These are phyloP conservation scores for Microtus oregoni DNA, from an alignment of 2,113 vertebrate genomes.

Conservation along the genomic window DNA sequence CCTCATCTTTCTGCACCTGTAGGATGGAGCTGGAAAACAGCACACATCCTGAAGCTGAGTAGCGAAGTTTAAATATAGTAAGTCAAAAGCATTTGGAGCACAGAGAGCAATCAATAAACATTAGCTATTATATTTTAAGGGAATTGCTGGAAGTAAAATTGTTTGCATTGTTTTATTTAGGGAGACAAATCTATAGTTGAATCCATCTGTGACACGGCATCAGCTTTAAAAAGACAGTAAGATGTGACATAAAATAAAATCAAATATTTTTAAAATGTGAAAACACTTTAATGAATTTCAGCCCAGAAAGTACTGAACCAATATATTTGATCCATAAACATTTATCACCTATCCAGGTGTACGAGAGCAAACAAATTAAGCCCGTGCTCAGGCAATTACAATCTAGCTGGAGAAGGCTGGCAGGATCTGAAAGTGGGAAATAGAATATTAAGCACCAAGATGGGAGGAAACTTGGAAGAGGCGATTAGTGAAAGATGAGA, in stretches of 20 bases:
- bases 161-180: conserved; percentile 4
- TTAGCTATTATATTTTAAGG: conserved; percentile 35
- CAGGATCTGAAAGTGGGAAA: conserved; percentile 20
- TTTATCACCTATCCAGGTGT: neutral
- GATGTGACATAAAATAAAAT: conserved; percentile 21
- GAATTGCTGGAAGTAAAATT: neutral
- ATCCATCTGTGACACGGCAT: conserved; percentile 20
- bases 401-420: neutral
- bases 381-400: neutral
- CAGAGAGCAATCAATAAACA: neutral
- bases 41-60: neutral
- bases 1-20: neutral
- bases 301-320: conserved; percentile 18
- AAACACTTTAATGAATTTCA: conserved; percentile 28
- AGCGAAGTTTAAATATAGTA: neutral
- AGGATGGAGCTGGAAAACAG: neutral
- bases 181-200: conserved; percentile 25
- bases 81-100: neutral
- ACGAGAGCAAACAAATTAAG: neutral
- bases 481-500: neutral
- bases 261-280: conserved; percentile 47
- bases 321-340: conserved; percentile 30
- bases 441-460: neutral
- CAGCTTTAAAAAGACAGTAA: conserved; percentile 15
- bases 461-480: neutral